Percentiles rank a stretch among this genome's conserved stretches.
Conservation (phyloP, 2,888 invertebrate genomes). For the Chaetoderma sp. region DNA sequence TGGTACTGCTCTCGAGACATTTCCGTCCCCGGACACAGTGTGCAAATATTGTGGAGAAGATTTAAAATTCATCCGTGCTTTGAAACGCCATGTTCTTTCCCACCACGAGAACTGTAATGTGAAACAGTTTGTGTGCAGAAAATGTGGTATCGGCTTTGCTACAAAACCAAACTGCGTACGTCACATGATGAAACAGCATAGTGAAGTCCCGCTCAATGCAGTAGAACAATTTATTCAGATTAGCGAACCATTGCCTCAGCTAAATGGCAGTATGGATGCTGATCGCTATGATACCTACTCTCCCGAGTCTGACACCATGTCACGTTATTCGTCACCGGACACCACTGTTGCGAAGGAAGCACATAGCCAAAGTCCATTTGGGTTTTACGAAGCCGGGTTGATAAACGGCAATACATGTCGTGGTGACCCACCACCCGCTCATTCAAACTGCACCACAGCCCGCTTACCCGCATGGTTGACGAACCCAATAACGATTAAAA, state of each 20-base stretch:
- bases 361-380: background rate
- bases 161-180: constrained; percentile 68
- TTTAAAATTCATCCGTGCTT: constrained; percentile 68
- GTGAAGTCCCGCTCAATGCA: constrained; percentile 49
- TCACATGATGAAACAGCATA: constrained; percentile 68
- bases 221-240: constrained; percentile 54
- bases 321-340: background rate
- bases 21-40: constrained; percentile 65
- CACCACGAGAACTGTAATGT: constrained; percentile 64
- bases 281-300: background rate
- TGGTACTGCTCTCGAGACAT: constrained; percentile 36
- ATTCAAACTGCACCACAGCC: constrained; percentile 35
- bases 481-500: constrained; percentile 32
- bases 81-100: constrained; percentile 69
- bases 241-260: constrained; percentile 35
- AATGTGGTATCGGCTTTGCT: constrained; percentile 67
- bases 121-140: constrained; percentile 67
- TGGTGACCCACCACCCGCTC: constrained; percentile 43
- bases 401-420: too few relatives aligned
- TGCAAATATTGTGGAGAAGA: constrained; percentile 70
- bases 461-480: constrained; percentile 1
- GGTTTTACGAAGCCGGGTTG: too few relatives aligned
- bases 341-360: background rate
- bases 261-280: constrained; percentile 13
- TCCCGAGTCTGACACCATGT: background rate